phyloP scores from a whole-genome alignment of 2,888 invertebrate species.

The Catocala sponsa region DNA sequence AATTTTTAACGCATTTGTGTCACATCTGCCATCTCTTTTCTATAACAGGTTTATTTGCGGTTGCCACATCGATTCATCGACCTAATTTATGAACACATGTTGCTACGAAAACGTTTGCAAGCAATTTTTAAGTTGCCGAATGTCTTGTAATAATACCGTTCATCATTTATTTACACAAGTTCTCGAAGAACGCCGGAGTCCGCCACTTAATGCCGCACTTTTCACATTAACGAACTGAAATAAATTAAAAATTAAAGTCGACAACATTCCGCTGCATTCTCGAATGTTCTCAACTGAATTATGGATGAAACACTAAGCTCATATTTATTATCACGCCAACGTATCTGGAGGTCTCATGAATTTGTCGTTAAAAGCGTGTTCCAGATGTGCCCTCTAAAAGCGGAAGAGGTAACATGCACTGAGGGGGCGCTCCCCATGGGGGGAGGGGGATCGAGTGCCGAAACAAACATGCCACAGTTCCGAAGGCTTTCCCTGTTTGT shows the following conservation, averaged over 20 bases:
- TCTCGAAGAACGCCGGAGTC: constrained; percentile 31
- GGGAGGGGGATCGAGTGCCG: constrained; percentile 54
- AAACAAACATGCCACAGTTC: constrained; percentile 69
- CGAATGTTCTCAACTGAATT: constrained; percentile 43
- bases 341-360: constrained; percentile 54
- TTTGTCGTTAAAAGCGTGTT: constrained; percentile 62
- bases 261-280: constrained; percentile 32
- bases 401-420: constrained; percentile 54
- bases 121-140: neutral
- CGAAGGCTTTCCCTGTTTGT: constrained; percentile 58
- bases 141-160: constrained; percentile 12
- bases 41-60: no score
- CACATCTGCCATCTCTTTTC: no score
- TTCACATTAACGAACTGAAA: constrained; percentile 40
- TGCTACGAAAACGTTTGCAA: constrained; percentile 1
- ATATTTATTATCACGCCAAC: constrained; percentile 55
- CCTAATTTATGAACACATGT: constrained; percentile 29
- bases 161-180: constrained; percentile 44
- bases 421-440: constrained; percentile 18
- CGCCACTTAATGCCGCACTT: constrained; percentile 39
- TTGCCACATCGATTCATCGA: constrained; percentile 18
- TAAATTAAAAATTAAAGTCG: constrained; percentile 44
- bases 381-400: constrained; percentile 65
- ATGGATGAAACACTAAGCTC: constrained; percentile 48
- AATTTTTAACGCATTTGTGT: no score